Percentiles rank a stretch among this genome's conserved stretches.
Evolutionary conservation across 2,888 invertebrate species (phyloP).

Genomic region (Aradus depressus): DNA sequence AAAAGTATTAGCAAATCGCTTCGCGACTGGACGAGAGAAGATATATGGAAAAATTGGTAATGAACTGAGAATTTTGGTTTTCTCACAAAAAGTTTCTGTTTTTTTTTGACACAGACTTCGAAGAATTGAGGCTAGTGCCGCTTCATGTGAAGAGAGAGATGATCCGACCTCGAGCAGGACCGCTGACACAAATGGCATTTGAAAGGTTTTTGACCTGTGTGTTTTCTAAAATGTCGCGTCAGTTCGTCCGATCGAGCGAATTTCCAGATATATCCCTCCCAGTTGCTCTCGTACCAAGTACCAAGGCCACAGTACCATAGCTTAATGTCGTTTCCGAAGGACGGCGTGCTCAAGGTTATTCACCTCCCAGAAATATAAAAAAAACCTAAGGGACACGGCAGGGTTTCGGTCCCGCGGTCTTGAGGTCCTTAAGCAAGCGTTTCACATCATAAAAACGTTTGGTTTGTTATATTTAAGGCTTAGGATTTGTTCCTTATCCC

Average conservation of each 20-base stretch:
- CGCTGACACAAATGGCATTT: constrained; percentile 80
- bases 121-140: constrained; percentile 53
- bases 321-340: too few relatives aligned
- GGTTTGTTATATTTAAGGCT: too few relatives aligned
- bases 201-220: constrained; percentile 87
- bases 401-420: too few relatives aligned
- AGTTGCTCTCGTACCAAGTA: constrained; percentile 80
- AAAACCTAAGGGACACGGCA: too few relatives aligned
- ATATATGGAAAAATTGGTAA: not conserved
- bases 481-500: too few relatives aligned
- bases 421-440: too few relatives aligned
- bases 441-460: too few relatives aligned
- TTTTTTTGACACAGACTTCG: too few relatives aligned
- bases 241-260: constrained; percentile 89
- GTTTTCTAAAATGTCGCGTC: constrained; percentile 84
- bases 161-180: constrained; percentile 83
- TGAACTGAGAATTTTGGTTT: constrained; percentile 1
- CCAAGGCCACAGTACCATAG: too few relatives aligned
- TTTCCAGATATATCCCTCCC: constrained; percentile 91
- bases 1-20: not conserved
- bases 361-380: too few relatives aligned
- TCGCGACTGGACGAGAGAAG: constrained; percentile 1
- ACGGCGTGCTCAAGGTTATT: too few relatives aligned
- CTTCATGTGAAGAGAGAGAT: constrained; percentile 83
- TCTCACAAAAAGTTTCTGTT: too few relatives aligned